phyloP scores from a whole-genome alignment of 2,113 vertebrate genomes.

The Coracopsis vasa region DNA sequence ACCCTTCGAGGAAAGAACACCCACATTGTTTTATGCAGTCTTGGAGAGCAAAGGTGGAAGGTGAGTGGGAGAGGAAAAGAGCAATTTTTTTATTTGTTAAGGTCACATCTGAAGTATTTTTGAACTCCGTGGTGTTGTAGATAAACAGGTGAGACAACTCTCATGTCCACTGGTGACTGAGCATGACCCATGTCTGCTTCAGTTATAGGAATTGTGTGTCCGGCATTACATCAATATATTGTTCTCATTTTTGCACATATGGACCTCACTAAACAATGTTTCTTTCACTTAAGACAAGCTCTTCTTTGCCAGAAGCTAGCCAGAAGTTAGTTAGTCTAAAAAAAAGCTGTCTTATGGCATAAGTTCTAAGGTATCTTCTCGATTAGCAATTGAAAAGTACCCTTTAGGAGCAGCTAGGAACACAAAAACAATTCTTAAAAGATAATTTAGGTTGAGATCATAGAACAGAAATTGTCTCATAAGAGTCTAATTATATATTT shows the following conservation, averaged over 20 bases:
- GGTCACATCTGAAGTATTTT: background rate
- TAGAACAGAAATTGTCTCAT: background rate
- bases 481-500: background rate
- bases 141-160: constrained; percentile 3
- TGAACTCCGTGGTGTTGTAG: background rate
- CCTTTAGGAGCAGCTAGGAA: background rate
- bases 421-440: background rate
- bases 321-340: background rate
- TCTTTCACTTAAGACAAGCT: background rate
- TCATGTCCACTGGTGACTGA: background rate
- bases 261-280: background rate
- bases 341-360: background rate
- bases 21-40: background rate
- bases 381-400: background rate
- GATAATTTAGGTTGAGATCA: background rate
- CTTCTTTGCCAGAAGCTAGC: background rate
- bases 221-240: background rate
- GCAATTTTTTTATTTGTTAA: background rate
- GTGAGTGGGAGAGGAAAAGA: background rate
- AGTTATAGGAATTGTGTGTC: background rate
- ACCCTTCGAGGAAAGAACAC: background rate
- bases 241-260: background rate
- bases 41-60: background rate
- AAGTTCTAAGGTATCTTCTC: background rate
- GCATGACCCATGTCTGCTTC: background rate